These are phyloP conservation scores for Phyllotreta striolata DNA, from an alignment of 2,888 invertebrate species.

Conservation along the genomic window DNA sequence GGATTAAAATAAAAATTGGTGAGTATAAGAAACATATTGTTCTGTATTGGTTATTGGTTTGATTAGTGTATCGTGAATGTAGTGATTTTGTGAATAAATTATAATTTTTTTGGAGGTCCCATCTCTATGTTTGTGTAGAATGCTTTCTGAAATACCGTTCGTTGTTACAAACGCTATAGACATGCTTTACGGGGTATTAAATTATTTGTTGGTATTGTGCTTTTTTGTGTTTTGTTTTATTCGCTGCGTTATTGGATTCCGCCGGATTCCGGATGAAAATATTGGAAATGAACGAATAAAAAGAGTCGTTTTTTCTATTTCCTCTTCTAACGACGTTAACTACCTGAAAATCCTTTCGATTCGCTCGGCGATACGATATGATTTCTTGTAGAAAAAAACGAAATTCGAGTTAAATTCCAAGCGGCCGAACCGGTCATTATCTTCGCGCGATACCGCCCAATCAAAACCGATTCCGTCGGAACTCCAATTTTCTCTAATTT, in stretches of 20 bases:
- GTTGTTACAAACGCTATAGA: constrained; percentile 24
- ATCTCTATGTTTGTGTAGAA: constrained; percentile 22
- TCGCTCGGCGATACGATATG: too few relatives aligned
- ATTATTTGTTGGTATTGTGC: constrained; percentile 34
- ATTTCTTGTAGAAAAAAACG: too few relatives aligned
- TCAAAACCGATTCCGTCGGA: constrained; percentile 19
- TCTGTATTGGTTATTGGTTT: too few relatives aligned
- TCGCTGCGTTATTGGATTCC: constrained; percentile 12
- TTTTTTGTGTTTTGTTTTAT: constrained; percentile 27
- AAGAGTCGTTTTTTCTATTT: background rate
- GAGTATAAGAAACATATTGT: too few relatives aligned
- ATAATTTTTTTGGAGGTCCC: constrained; percentile 10
- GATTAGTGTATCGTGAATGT: too few relatives aligned
- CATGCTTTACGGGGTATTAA: constrained; percentile 32
- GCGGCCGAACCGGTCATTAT: background rate
- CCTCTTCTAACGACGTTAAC: too few relatives aligned
- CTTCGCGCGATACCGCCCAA: constrained; percentile 4
- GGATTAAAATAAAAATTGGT: background rate
- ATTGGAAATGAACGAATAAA: constrained; percentile 11
- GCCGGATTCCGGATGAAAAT: constrained; percentile 14
- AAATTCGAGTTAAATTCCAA: too few relatives aligned
- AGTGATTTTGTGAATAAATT: background rate
- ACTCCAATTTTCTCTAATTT: constrained; percentile 25
- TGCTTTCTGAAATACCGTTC: constrained; percentile 13
- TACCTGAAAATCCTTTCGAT: too few relatives aligned